Evolutionary conservation across 2,113 vertebrate species (phyloP), one percentile per base, ranked within the genome.

Genomic region (Antigone vipio): DNA sequence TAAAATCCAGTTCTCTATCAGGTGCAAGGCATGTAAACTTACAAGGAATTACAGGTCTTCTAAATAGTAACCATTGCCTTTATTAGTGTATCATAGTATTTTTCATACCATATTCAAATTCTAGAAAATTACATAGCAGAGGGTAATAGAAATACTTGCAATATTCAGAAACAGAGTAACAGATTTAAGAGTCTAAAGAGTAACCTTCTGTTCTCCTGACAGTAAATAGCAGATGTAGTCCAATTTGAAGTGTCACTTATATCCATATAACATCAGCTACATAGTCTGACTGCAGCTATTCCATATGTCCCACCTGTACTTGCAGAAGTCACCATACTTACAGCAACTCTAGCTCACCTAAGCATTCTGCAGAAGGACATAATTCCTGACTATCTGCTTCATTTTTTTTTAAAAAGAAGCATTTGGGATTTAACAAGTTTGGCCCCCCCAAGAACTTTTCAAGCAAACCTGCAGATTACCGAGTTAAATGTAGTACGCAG

Each of bases 381-480:
- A 42, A 35, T 42, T 80, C 19, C 52, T 47, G 20, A 63, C 12
- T 30, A 13, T 6, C 5, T 34, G 20, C 13, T 58, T 74, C 1
- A 3, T 69, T 83, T 66, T 50, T 15, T 42, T 42, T 42, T 11
- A 42, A 35, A 34, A 67, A 78, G 5, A 53, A 30, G 10, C 20
- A 21, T 21, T 63, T 10, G 29, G 42, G 27, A 3, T 63, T 83
- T 76, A 75, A 44, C 6, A 59, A 66, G 34, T 21, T n/a, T 47
- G 29, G 15, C 14, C 21, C 6, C 6, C 44, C 69, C 18, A n/a
- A 67, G 14, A 66, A 30, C 12, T n/a, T 16, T 55, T 47, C 63
- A 82, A 88, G 26, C 27, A 82, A 85, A 91, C 34, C 56, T 81
- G 60, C n/a, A 89, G 40, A 89, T 47, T 47, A 88, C n/a, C n/a